Base-by-base conservation (phyloP, 2,113 vertebrate genomes). In the Neodon shergylaensis region DNA sequence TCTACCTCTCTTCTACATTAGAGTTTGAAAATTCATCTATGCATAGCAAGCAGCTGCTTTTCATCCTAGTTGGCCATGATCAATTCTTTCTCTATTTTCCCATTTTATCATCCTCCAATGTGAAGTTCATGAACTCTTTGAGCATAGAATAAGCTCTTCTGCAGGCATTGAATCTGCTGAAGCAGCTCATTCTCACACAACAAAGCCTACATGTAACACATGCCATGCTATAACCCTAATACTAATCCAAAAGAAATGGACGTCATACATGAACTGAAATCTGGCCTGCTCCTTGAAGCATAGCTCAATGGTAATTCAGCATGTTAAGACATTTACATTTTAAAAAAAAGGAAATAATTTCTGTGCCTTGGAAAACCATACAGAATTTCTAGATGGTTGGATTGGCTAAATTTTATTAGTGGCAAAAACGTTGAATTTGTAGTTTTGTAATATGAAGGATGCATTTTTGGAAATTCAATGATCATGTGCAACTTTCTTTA, bases 401-500 rank as follows among this genome's bases (percentile, higher is more conserved):
- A 94, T 26, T 6, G 26, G 26, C n/a, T 95, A 77, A 90, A 83
- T 54, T 95, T 88, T 66, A 88, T 49, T 33, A 66, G 82, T 61
- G 54, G 3, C 17, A 42, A 94, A 86, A 33, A 31, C 44, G 36
- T 92, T 36, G 79, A 54, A 31, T 4, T 6, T 74, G 26, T 61
- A 36, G 96, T 97, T 98, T 96, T 96, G 94, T 94, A 85, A 79
- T 97, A 36, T 58, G 54, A 97, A 96, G 93, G 78, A n/a, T n/a
- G 42, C 16, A 74, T 3, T 72, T 97, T 97, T 96, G 97, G 94
- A 97, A 97, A 96, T 87, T 90, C 82, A 95, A 77, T 97, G 97
- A 98, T 98, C 92, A 97, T 97, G 98, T 97, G 96, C 96, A 98
- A 97, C 97, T 98, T 98, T 98, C 97, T 97, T 98, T 98, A 98